Base-by-base conservation (phyloP, 2,113 vertebrate genomes). In the Polypterus senegalus region DNA sequence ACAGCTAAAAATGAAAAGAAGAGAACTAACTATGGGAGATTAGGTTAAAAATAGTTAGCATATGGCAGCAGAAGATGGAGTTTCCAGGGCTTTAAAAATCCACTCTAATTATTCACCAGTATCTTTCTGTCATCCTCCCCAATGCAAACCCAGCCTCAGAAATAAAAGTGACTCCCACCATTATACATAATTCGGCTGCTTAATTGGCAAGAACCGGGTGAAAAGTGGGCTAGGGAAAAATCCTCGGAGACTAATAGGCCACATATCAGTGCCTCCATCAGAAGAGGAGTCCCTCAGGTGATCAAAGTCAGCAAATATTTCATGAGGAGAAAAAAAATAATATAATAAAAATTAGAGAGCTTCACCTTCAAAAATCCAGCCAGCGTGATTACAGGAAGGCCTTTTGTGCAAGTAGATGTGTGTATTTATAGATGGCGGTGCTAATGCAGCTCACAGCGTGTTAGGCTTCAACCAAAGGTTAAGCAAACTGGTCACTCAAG, bases 181-280 rank as follows among this genome's bases (percentile, higher is more conserved):
- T 91, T 91, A 91, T 92, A 92, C 88, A 90, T 96, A 92, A 96
- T 97, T 89, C 92, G 83, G 87, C 89, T 84, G 86, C 87, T 92
- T 94, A 92, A 94, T 91, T 92, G 90, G 90, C 83, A 89, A 86
- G 81, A 82, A 86, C 82, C 83, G 71, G 84, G 83, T 85, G 81
- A 90, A 82, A 94, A 88, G 83, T 87, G 86, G 85, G 79, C 69
- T 85, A 84, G 78, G 71, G 77, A 86, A 85, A 27, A 79, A 80
- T 86, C 91, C 90, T 88, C 66, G 62, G 91, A 89, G 91, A 92
- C 86, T 86, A 87, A 90, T 84, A 84, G 87, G 84, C 80, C 83
- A 87, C 88, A 80, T 88, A 89, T 92, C 89, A 92, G 89, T 86
- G 89, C 79, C 84, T 91, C 90, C 84, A 90, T 92, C 91, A 89